Evolutionary conservation across 2,888 invertebrate genomes (phyloP), one percentile per base, ranked within the genome.

Genomic region (Parnassius mnemosyne): DNA sequence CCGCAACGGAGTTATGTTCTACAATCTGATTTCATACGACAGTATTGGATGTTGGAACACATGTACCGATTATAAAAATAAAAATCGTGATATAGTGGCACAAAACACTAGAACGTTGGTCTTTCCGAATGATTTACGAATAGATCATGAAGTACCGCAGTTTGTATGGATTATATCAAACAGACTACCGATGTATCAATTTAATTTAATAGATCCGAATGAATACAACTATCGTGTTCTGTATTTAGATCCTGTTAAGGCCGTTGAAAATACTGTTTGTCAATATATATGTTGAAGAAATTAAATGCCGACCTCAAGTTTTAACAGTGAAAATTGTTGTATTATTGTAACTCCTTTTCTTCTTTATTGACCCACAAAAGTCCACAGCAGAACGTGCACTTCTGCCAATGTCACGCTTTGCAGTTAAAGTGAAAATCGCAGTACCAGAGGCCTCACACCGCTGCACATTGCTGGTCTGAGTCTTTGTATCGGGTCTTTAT

Each of bases 21-120:
- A 93, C 79, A 96, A 97, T 90, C 93, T 96, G 81, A 94, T 96
- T 59, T 95, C 95, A 61, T 93, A 93, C 65, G 95, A 96, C 81
- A 93, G 95, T 65, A 93, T 97, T 54, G 96, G 95, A 68, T 97
- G 97, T 82, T 97, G 97, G 97, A 95, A 97, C 75, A 95, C 95
- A 3, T 89, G 93, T n/a, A 95, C 95, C 71, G 94, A 95, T 0
- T 96, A 96, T 72, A 92, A 86, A 51, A 89, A 93, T 13, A 84
- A 89, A 12, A 96, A 95, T 78, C 81, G 95, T 57, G 94, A 93
- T 1, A 84, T 95, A 10, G 90, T 95, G 1, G 95, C 94, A 0
- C 84, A 92, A 64, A 94, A 93, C 78, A 92, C 93, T 52, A 89
- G 87, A 43, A 93, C 94, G 0, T 85, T 97, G 71, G 91, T 95